Conservation (phyloP, 2,888 invertebrate genomes). For the Hirtodrosophila cameraria region DNA sequence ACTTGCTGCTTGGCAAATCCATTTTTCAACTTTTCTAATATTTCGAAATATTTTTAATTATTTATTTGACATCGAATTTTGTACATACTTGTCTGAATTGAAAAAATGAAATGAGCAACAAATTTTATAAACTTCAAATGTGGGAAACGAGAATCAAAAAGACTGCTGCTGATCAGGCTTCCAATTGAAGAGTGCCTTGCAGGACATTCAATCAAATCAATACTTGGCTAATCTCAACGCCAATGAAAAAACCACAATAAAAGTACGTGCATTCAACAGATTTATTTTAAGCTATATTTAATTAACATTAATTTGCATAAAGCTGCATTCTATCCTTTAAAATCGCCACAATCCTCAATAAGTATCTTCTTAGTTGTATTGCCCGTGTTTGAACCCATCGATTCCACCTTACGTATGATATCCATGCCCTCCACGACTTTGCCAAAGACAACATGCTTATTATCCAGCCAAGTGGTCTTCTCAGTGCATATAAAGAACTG, state of each 20-base stretch:
- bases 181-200: no score
- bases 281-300: background rate
- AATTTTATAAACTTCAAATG: no score
- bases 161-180: no score
- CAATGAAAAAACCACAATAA: no score
- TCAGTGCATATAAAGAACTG: constrained; percentile 98
- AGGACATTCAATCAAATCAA: no score
- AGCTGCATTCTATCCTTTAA: constrained; percentile 75
- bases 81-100: background rate
- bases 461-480: constrained; percentile 91
- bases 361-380: constrained; percentile 91
- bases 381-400: constrained; percentile 91
- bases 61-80: constrained; percentile 5
- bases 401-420: constrained; percentile 93
- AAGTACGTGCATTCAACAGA: background rate
- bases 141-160: no score
- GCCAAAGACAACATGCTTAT: constrained; percentile 92
- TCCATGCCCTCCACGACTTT: constrained; percentile 94
- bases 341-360: constrained; percentile 92
- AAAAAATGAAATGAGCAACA: no score
- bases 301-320: background rate
- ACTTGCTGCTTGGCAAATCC: constrained; percentile 11
- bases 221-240: no score
- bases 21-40: background rate
- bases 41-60: background rate